phyloP scores from a whole-genome alignment of 2,888 invertebrate species.

The Callosobruchus maculatus region DNA sequence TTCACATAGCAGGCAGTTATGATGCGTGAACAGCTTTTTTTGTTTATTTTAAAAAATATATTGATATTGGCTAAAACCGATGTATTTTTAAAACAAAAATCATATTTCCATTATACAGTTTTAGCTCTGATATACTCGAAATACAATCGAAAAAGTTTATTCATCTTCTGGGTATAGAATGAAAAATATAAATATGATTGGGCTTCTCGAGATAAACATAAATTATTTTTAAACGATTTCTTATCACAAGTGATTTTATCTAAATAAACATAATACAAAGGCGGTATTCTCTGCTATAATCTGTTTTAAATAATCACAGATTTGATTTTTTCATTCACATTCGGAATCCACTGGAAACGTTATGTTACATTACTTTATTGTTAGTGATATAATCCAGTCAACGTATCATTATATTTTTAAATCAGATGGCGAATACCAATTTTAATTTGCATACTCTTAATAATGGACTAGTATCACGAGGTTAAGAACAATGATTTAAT shows the following conservation, averaged over 20 bases:
- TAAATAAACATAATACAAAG: conserved; percentile 9
- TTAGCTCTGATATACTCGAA: background rate
- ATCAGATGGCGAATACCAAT: too few relatives aligned
- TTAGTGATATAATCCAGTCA: background rate
- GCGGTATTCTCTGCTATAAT: conserved; percentile 12
- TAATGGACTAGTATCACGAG: too few relatives aligned
- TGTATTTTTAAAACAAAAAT: too few relatives aligned
- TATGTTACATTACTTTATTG: too few relatives aligned
- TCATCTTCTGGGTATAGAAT: background rate
- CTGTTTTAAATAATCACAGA: conserved; percentile 13
- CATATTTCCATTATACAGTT: background rate
- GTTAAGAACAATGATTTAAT: too few relatives aligned
- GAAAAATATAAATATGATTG: background rate
- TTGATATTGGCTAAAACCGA: too few relatives aligned
- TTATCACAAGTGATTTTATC: conserved; percentile 17
- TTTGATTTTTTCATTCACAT: conserved; percentile 6
- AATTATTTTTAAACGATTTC: background rate
- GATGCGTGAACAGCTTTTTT: too few relatives aligned
- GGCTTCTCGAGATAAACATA: background rate
- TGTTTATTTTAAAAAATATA: too few relatives aligned
- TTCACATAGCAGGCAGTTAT: too few relatives aligned
- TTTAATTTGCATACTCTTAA: too few relatives aligned
- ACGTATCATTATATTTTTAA: too few relatives aligned
- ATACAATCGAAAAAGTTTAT: background rate
- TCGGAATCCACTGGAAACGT: too few relatives aligned